These are phyloP conservation scores for Apotomis betuletana DNA, from an alignment of 2,888 invertebrate species.

Conservation along the genomic window DNA sequence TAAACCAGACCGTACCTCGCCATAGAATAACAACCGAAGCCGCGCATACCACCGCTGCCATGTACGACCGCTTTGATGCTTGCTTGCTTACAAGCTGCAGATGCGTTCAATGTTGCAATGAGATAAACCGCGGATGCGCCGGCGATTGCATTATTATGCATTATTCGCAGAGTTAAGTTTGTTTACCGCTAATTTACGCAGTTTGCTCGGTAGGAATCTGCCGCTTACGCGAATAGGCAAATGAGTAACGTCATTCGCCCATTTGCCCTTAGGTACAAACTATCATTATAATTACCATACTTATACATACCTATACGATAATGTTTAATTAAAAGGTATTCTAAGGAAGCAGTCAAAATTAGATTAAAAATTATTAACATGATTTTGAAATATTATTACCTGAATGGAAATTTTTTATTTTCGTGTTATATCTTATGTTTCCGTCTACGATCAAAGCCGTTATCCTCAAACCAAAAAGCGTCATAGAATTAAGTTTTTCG, in stretches of 20 bases:
- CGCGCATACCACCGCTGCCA: constrained; percentile 29
- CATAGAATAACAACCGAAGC: constrained; percentile 63
- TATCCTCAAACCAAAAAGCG: background rate
- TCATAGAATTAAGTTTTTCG: background rate
- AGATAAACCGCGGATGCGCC: background rate
- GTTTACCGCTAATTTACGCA: constrained; percentile 24
- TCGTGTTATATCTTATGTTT: too few relatives aligned
- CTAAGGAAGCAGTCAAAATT: too few relatives aligned
- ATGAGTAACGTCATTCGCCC: background rate
- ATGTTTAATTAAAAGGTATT: too few relatives aligned
- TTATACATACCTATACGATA: too few relatives aligned
- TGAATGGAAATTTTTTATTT: too few relatives aligned
- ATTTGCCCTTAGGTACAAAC: too few relatives aligned
- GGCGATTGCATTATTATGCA: background rate
- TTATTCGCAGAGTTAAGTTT: constrained; percentile 7
- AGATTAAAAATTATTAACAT: too few relatives aligned
- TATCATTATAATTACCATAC: too few relatives aligned
- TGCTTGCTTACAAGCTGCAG: constrained; percentile 11
- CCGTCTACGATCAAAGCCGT: too few relatives aligned
- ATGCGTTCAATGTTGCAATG: constrained; percentile 6
- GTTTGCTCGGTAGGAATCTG: constrained; percentile 9
- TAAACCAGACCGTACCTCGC: constrained; percentile 73
- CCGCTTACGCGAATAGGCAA: constrained; percentile 5
- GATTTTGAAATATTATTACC: too few relatives aligned
- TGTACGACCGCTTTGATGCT: constrained; percentile 19